Conservation (phyloP, 37 sponge, comb jelly and placozoan species). For the Sycon ciliatum region DNA sequence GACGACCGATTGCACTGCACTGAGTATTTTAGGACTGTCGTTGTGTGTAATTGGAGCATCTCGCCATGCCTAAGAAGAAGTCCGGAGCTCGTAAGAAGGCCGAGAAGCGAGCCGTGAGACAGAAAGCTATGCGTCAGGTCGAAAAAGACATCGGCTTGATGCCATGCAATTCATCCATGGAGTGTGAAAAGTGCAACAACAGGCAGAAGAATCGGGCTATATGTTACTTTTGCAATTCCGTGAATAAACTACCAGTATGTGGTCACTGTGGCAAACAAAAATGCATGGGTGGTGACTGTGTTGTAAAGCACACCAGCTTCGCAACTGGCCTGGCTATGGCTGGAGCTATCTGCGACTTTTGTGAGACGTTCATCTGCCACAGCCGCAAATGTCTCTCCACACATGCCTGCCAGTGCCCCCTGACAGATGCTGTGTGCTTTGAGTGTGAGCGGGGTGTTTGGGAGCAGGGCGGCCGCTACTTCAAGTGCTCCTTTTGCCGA, state of each 20-base stretch:
- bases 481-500: conserved; percentile 83
- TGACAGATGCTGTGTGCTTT: conserved; percentile 65
- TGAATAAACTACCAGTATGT: conserved; percentile 83
- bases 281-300: conserved; percentile 94
- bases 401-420: conserved; percentile 90
- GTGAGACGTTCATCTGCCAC: conserved; percentile 98
- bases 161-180: conserved; percentile 71
- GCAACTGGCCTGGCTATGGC: conserved; percentile 82
- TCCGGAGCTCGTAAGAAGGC: conserved; percentile 90
- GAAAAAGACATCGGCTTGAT: conserved; percentile 35
- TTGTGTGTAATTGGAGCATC: no score
- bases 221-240: conserved; percentile 82
- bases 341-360: conserved; percentile 98
- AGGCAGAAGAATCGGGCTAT: conserved; percentile 94
- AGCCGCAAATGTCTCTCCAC: conserved; percentile 83
- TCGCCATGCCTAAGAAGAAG: conserved; percentile 98
- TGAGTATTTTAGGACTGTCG: no score
- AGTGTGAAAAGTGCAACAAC: conserved; percentile 54
- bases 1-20: no score
- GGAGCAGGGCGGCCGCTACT: conserved; percentile 92
- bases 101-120: conserved; percentile 74
- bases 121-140: conserved; percentile 64
- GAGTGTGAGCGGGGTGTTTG: conserved; percentile 88
- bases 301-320: conserved; percentile 77
- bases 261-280: conserved; percentile 91